Conservation (phyloP, 2,113 vertebrate genomes). For the Scatophagus argus region DNA sequence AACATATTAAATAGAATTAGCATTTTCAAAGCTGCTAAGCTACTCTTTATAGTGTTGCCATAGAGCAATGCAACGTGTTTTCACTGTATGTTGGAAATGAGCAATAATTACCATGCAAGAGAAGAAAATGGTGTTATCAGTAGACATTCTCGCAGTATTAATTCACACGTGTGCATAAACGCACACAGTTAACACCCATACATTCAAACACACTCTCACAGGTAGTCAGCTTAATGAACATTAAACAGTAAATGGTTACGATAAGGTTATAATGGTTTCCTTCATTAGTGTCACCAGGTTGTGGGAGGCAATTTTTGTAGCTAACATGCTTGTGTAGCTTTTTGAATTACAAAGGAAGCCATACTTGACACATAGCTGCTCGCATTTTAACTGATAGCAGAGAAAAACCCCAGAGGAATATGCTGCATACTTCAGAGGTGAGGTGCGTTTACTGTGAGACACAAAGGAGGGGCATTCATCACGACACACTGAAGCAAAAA, state of each 20-base stretch:
- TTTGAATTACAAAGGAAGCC: slow-evolving; percentile 44
- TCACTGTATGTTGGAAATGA: slow-evolving; percentile 61
- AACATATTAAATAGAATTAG: neutral
- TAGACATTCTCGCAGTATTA: slow-evolving; percentile 10
- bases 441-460: slow-evolving; percentile 54
- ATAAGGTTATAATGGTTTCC: slow-evolving; percentile 44
- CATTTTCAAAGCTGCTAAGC: slow-evolving; percentile 12
- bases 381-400: slow-evolving; percentile 49
- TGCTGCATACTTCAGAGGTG: slow-evolving; percentile 46
- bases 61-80: slow-evolving; percentile 75
- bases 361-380: slow-evolving; percentile 53
- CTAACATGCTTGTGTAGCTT: slow-evolving; percentile 16
- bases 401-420: slow-evolving; percentile 47
- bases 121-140: neutral
- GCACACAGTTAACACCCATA: slow-evolving; percentile 14
- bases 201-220: slow-evolving; percentile 25
- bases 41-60: slow-evolving; percentile 63
- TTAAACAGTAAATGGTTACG: slow-evolving; percentile 25
- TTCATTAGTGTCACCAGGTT: slow-evolving; percentile 43
- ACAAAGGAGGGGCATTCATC: slow-evolving; percentile 72
- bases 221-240: slow-evolving; percentile 22
- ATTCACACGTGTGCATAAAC: slow-evolving; percentile 23
- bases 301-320: slow-evolving; percentile 31
- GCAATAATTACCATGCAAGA: slow-evolving; percentile 32
- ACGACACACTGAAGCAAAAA: slow-evolving; percentile 66